Evolutionary conservation across 2,113 vertebrate genomes (phyloP).

Genomic region (Alexandromys fortis): DNA sequence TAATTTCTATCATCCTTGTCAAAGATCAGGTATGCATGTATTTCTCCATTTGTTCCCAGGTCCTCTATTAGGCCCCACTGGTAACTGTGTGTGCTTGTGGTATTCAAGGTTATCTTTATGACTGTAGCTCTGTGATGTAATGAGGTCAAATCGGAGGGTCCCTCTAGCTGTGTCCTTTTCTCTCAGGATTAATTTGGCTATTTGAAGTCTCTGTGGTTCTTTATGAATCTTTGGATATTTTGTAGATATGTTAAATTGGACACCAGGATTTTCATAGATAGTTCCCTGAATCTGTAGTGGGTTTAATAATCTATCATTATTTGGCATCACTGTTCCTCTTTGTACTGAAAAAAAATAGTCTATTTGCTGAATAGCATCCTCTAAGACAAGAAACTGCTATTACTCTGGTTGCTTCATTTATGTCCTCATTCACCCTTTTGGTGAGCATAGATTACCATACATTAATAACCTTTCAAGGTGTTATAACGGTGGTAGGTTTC

Average conservation of each 20-base stretch:
- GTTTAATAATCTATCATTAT: not conserved
- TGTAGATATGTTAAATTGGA: not conserved
- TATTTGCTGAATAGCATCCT: not conserved
- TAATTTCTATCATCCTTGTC: not conserved
- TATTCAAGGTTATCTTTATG: accelerated
- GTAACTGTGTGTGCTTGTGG: no score
- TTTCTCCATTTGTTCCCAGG: not conserved
- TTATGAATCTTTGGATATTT: not conserved
- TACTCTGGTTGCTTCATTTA: not conserved
- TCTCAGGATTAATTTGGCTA: not conserved
- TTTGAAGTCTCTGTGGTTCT: not conserved
- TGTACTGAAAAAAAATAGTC: not conserved
- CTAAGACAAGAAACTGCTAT: not conserved
- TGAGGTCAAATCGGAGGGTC: not conserved
- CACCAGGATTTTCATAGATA: not conserved
- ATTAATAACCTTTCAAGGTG: not conserved
- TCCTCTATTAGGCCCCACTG: not conserved
- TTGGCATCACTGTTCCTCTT: not conserved
- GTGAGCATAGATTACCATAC: not conserved
- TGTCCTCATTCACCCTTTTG: not conserved
- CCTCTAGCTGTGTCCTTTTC: not conserved
- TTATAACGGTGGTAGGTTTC: not conserved
- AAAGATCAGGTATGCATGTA: not conserved
- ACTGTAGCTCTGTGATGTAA: not conserved
- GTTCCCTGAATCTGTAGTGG: not conserved